Conservation (phyloP, 2,113 vertebrate genomes). For the Pterocles gutturalis region DNA sequence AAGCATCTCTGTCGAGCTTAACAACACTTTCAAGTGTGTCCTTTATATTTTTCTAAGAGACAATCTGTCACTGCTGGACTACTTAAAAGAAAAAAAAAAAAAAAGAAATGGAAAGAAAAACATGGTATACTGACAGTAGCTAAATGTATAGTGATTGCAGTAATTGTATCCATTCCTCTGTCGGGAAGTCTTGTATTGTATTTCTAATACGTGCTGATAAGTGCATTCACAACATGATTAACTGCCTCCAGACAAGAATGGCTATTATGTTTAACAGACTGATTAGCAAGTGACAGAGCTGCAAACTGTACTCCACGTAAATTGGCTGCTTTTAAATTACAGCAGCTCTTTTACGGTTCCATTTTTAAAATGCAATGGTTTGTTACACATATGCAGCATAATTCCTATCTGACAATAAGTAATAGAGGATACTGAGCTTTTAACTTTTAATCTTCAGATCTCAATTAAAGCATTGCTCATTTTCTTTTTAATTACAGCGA, state of each 20-base stretch:
- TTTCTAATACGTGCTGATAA: conserved; percentile 75
- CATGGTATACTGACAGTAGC: conserved; percentile 33
- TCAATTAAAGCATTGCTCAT: conserved; percentile 62
- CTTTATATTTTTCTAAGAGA: neutral
- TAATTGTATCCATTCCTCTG: conserved; percentile 68
- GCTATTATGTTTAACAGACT: conserved; percentile 77
- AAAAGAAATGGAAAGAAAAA: neutral
- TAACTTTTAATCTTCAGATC: conserved; percentile 53
- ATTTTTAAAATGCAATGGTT: conserved; percentile 68
- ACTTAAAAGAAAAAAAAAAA: neutral
- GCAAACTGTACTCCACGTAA: conserved; percentile 42
- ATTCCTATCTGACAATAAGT: conserved; percentile 62
- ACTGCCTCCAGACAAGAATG: conserved; percentile 74
- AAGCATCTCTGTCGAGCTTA: neutral
- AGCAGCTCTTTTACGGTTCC: conserved; percentile 47
- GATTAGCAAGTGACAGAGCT: conserved; percentile 72
- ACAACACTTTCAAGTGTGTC: neutral
- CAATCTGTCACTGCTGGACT: neutral
- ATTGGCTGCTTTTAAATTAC: conserved; percentile 75
- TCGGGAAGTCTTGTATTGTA: conserved; percentile 63
- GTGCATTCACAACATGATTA: conserved; percentile 78
- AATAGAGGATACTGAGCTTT: conserved; percentile 41
- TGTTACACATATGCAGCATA: conserved; percentile 42
- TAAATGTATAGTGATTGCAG: conserved; percentile 75
- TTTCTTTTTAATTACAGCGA: conserved; percentile 65